phyloP scores from a whole-genome alignment of 2,113 vertebrate genomes.

The Rissa tridactyla region DNA sequence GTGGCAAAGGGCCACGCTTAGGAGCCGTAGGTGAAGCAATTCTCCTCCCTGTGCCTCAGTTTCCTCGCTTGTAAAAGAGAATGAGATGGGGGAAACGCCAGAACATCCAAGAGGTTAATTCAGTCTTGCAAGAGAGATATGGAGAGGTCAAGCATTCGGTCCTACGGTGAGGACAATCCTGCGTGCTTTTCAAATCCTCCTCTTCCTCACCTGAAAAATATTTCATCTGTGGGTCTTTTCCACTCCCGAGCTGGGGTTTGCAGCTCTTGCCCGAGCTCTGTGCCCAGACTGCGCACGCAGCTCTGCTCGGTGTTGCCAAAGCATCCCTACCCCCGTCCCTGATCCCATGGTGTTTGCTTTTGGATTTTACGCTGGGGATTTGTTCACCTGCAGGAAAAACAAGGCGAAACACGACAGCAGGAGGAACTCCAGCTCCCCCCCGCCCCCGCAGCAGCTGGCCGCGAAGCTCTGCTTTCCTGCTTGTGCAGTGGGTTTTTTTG shows the following conservation, averaged over 20 bases:
- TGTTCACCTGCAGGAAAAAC: not conserved
- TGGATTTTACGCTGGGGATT: not conserved
- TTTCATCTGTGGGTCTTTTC: not conserved
- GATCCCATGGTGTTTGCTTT: not conserved
- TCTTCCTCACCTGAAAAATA: not conserved
- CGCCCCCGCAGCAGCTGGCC: not conserved
- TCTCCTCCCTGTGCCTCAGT: not conserved
- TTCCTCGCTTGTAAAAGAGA: not conserved
- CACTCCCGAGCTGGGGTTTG: not conserved
- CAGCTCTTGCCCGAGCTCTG: not conserved
- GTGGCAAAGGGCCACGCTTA: not conserved
- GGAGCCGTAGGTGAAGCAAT: rapidly evolving
- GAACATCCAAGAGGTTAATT: rapidly evolving
- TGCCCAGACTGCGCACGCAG: rapidly evolving
- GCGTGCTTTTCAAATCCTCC: rapidly evolving
- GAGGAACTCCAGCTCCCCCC: not conserved
- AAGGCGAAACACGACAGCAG: not conserved
- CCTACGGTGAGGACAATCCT: not conserved
- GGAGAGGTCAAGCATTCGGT: rapidly evolving
- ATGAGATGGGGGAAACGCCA: not conserved
- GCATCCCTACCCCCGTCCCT: not conserved
- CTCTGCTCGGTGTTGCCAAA: not conserved
- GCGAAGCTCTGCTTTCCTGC: not conserved
- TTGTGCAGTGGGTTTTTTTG: rapidly evolving
- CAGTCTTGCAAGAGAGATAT: rapidly evolving